Evolutionary conservation across 2,888 invertebrate species (phyloP).

Genomic region (Leptarthrus brevirostris): DNA sequence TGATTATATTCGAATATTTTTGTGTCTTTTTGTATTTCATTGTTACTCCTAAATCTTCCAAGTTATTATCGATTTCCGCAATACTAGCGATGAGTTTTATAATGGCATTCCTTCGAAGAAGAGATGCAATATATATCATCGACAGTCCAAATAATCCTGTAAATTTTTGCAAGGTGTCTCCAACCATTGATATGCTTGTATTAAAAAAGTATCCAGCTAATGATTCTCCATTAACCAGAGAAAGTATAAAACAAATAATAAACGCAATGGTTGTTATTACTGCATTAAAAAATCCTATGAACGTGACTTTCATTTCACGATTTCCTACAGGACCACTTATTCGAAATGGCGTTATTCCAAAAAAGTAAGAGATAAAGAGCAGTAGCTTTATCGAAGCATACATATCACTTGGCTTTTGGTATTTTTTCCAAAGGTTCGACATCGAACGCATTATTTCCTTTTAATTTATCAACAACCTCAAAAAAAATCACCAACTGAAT

Average conservation of each 20-base stretch:
- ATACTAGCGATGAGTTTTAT: conserved; percentile 60
- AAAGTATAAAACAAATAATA: conserved; percentile 59
- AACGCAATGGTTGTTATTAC: conserved; percentile 59
- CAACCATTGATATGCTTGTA: conserved; percentile 62
- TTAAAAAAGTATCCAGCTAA: conserved; percentile 64
- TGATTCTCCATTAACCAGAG: conserved; percentile 61
- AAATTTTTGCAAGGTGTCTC: conserved; percentile 63
- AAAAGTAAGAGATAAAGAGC: conserved; percentile 60
- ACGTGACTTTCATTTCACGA: conserved; percentile 59
- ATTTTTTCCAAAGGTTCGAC: conserved; percentile 55
- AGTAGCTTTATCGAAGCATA: conserved; percentile 62
- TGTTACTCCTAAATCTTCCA: conserved; percentile 59
- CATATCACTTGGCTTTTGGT: conserved; percentile 62
- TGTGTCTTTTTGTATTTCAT: conserved; percentile 62
- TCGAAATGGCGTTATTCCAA: conserved; percentile 64
- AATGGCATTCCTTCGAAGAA: conserved; percentile 60
- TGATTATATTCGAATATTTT: conserved; percentile 58
- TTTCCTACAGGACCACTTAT: conserved; percentile 53
- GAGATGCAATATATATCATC: conserved; percentile 61
- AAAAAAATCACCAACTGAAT: too few species aligned
- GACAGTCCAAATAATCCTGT: conserved; percentile 62
- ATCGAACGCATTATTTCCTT: too few species aligned
- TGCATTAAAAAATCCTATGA: conserved; percentile 62
- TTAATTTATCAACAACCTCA: too few species aligned
- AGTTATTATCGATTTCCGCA: conserved; percentile 61